Conservation (phyloP, 2,888 invertebrate species). For the Balanococcus diminutus region DNA sequence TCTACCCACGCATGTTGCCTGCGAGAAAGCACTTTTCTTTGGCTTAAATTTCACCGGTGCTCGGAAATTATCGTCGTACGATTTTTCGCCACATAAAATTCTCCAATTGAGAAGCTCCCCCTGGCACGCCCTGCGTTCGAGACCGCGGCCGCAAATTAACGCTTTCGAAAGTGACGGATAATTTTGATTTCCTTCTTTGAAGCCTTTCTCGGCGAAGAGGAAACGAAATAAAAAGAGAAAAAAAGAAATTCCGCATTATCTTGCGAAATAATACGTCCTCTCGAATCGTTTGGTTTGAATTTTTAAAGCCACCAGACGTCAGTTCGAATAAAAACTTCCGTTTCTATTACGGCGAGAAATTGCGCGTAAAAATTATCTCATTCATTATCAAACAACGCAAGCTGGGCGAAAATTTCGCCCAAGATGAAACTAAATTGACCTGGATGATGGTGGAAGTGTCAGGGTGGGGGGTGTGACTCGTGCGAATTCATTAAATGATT, state of each 20-base stretch:
- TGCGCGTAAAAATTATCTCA: background rate
- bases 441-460: no score
- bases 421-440: no score
- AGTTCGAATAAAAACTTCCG: background rate
- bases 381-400: background rate
- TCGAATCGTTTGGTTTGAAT: constrained; percentile 3
- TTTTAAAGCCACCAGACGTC: constrained; percentile 21
- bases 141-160: background rate
- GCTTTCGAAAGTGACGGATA: constrained; percentile 6
- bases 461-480: no score
- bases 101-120: no score
- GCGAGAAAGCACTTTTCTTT: background rate
- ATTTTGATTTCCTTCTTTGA: background rate
- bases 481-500: no score
- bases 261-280: background rate
- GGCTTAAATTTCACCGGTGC: background rate
- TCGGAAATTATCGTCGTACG: no score
- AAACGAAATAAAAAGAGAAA: background rate
- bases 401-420: no score
- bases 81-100: constrained; percentile 21
- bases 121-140: no score
- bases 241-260: background rate
- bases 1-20: background rate
- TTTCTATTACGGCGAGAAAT: background rate
- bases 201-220: background rate